phyloP scores from a whole-genome alignment of 2,797 vertebrate genomes.

The Telmatherina bonti region DNA sequence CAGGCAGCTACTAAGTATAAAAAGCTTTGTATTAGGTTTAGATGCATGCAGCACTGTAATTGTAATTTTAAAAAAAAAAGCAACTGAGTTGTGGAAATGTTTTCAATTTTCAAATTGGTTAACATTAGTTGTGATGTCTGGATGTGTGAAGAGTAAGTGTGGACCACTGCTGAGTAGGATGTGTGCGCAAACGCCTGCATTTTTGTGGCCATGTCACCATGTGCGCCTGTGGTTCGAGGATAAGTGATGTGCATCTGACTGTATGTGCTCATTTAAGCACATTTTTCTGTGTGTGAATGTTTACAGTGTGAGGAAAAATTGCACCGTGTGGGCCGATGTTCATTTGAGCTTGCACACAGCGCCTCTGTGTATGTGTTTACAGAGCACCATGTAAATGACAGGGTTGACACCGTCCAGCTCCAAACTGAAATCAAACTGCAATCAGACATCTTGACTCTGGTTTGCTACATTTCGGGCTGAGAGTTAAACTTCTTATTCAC shows the following conservation, averaged over 20 bases:
- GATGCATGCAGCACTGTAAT: not conserved
- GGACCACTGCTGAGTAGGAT: not conserved
- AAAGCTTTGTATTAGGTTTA: not conserved
- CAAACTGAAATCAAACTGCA: constrained; percentile 13
- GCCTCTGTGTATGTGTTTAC: not conserved
- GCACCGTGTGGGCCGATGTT: constrained; percentile 10
- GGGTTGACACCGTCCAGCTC: constrained; percentile 24
- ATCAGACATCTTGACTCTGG: not conserved
- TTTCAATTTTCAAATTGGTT: not conserved
- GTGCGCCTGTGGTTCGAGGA: constrained; percentile 34
- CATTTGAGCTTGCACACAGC: constrained; percentile 8
- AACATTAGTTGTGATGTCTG: constrained; percentile 20
- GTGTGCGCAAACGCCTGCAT: constrained; percentile 35
- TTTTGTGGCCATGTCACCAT: constrained; percentile 39
- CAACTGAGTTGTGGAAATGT: not conserved
- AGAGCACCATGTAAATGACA: constrained; percentile 49
- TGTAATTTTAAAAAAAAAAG: not conserved
- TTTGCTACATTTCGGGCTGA: not conserved
- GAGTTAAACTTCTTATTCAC: not conserved
- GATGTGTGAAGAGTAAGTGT: constrained; percentile 39
- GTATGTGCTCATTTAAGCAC: constrained; percentile 27
- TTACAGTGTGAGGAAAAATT: constrained; percentile 19
- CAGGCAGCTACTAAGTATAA: not conserved
- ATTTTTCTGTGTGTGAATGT: constrained; percentile 34
- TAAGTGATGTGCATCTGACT: constrained; percentile 17